These are phyloP conservation scores for Reinhardtius hippoglossoides DNA, from an alignment of 2,113 vertebrate genomes.

Conservation along the genomic window DNA sequence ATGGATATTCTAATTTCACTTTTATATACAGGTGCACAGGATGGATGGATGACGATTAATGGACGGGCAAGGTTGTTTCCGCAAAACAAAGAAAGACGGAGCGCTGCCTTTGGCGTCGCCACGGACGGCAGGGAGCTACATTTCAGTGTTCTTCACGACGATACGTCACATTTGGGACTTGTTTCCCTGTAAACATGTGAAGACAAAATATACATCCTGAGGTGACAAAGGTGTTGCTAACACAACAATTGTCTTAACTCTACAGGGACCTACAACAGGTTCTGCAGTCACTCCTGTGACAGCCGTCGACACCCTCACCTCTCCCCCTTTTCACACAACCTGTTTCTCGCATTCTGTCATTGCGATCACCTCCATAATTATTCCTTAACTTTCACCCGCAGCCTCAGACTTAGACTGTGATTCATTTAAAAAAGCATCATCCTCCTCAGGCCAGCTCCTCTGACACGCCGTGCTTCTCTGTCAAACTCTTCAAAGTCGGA, in stretches of 20 bases:
- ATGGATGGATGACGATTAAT: slow-evolving; percentile 80
- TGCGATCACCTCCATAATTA: slow-evolving; percentile 71
- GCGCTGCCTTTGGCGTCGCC: slow-evolving; percentile 34
- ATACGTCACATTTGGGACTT: slow-evolving; percentile 59
- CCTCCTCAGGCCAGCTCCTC: slow-evolving; percentile 48
- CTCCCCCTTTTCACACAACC: slow-evolving; percentile 75
- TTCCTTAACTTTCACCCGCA: slow-evolving; percentile 59
- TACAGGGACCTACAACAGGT: slow-evolving; percentile 62
- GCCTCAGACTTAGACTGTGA: slow-evolving; percentile 25
- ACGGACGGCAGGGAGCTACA: slow-evolving; percentile 34
- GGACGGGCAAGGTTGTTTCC: slow-evolving; percentile 70
- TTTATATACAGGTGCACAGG: slow-evolving; percentile 80
- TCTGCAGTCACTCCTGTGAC: slow-evolving; percentile 63
- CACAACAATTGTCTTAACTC: slow-evolving; percentile 69
- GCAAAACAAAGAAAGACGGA: slow-evolving; percentile 70
- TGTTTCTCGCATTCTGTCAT: slow-evolving; percentile 73
- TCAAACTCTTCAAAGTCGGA: slow-evolving; percentile 61
- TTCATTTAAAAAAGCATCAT: slow-evolving; percentile 46
- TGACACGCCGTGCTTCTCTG: slow-evolving; percentile 22
- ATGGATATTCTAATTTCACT: slow-evolving; percentile 84
- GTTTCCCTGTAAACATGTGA: slow-evolving; percentile 60
- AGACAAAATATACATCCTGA: slow-evolving; percentile 63
- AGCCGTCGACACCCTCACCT: slow-evolving; percentile 68
- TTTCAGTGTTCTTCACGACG: slow-evolving; percentile 48
- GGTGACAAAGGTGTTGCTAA: slow-evolving; percentile 77